Evolutionary conservation across 2,888 invertebrate species (phyloP).

Genomic region (Yponomeuta cagnagella): DNA sequence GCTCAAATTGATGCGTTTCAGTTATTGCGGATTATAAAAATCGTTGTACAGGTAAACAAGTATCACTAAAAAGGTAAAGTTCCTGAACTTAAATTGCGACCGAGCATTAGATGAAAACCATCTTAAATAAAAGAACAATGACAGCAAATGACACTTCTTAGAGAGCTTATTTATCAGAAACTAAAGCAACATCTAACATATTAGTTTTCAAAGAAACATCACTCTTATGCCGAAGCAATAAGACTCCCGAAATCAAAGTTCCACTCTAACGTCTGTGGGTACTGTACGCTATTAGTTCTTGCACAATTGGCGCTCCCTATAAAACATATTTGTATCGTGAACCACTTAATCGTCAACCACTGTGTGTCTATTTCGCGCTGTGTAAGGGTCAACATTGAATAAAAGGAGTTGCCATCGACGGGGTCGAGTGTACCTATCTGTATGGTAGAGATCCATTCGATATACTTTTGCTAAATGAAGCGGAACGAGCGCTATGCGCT

Average conservation of each 20-base stretch:
- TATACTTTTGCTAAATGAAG: conserved; percentile 73
- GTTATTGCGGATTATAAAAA: too few species aligned
- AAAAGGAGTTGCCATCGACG: too few species aligned
- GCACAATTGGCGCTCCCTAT: conserved; percentile 33
- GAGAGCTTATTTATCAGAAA: conserved; percentile 36
- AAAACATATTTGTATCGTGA: conserved; percentile 44
- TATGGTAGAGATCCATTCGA: conserved; percentile 61
- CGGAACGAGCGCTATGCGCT: conserved; percentile 47
- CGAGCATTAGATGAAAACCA: not conserved
- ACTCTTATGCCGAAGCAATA: not conserved
- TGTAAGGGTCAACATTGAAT: too few species aligned
- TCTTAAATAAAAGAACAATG: conserved; percentile 18
- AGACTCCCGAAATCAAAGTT: not conserved
- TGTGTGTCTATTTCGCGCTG: too few species aligned
- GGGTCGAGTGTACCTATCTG: conserved; percentile 21
- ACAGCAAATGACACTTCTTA: conserved; percentile 16
- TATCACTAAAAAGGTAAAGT: too few species aligned
- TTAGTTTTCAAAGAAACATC: not conserved
- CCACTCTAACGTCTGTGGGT: too few species aligned
- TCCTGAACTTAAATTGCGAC: too few species aligned
- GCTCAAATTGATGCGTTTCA: too few species aligned
- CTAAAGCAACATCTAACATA: conserved; percentile 26
- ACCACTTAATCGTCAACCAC: too few species aligned
- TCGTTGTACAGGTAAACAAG: too few species aligned
- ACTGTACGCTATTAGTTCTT: conserved; percentile 29